Evolutionary conservation across 1,140 invertebrate species (phyloP).

Genomic region (Xylocopa sonorina): DNA sequence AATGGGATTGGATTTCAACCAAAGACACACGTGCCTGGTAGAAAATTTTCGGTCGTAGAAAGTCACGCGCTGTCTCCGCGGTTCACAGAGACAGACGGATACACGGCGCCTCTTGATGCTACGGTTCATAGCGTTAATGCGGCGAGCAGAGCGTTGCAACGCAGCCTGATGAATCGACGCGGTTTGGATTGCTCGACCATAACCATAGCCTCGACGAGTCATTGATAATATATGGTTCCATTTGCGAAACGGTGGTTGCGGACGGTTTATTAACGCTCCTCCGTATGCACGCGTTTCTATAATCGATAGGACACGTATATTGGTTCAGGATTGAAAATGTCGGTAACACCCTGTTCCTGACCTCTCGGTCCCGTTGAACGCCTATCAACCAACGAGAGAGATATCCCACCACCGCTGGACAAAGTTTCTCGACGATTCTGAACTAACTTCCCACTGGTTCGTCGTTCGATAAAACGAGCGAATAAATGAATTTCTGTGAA

Average conservation of each 20-base stretch:
- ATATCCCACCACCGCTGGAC: too few relatives aligned
- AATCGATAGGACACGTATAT: slow-evolving; percentile 51
- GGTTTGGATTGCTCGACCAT: slow-evolving; percentile 43
- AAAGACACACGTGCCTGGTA: neutral
- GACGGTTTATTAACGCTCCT: slow-evolving; percentile 61
- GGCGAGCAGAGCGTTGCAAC: neutral
- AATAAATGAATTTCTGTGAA: neutral
- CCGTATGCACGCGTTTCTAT: slow-evolving; percentile 14
- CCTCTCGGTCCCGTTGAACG: neutral
- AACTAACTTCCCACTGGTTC: neutral
- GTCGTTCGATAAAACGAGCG: neutral
- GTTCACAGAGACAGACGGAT: neutral
- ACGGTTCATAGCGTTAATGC: slow-evolving; percentile 19
- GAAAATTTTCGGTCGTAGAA: neutral
- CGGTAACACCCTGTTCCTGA: neutral
- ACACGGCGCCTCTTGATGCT: neutral
- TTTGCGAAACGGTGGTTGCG: slow-evolving; percentile 44
- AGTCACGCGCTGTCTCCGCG: slow-evolving; percentile 3
- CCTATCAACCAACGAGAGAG: neutral
- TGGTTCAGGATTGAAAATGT: neutral
- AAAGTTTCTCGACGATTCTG: too few relatives aligned
- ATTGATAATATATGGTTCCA: slow-evolving; percentile 58
- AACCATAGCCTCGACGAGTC: slow-evolving; percentile 44
- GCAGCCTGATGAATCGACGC: slow-evolving; percentile 26
- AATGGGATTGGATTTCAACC: neutral